phyloP scores from a whole-genome alignment of 1,140 invertebrate species.

The Sycophaga agraensis region DNA sequence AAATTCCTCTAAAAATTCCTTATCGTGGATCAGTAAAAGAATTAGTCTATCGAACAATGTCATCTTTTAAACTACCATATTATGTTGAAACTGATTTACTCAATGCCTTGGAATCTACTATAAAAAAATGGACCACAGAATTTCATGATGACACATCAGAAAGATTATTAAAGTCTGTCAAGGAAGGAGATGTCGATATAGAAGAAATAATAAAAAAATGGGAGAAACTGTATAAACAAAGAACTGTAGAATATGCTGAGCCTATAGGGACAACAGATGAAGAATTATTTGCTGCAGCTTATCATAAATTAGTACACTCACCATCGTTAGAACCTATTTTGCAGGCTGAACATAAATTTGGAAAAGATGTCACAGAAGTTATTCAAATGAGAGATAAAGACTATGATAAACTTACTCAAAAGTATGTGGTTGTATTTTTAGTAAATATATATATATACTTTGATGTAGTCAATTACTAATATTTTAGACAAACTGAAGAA shows the following conservation, averaged over 20 bases:
- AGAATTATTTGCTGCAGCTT: constrained; percentile 77
- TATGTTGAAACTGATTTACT: constrained; percentile 65
- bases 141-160: constrained; percentile 63
- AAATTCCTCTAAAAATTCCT: constrained; percentile 66
- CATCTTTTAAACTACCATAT: constrained; percentile 70
- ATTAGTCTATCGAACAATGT: constrained; percentile 67
- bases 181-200: constrained; percentile 61
- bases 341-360: constrained; percentile 76
- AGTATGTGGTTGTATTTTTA: constrained; percentile 50
- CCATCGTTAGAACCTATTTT: constrained; percentile 76
- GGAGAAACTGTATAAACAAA: constrained; percentile 70
- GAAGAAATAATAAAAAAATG: constrained; percentile 70
- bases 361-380: constrained; percentile 69
- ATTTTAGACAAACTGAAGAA: constrained; percentile 71
- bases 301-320: constrained; percentile 80
- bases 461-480: not conserved
- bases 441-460: not conserved
- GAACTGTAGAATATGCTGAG: constrained; percentile 66
- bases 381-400: constrained; percentile 68
- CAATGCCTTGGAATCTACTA: constrained; percentile 55
- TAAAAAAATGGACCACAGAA: constrained; percentile 57
- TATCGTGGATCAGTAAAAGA: constrained; percentile 63
- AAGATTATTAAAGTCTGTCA: constrained; percentile 57
- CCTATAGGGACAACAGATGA: constrained; percentile 73
- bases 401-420: constrained; percentile 65